Evolutionary conservation across 1,140 invertebrate genomes (phyloP), one percentile per base, ranked within the genome.

Genomic region (Drosophila kohkoa): DNA sequence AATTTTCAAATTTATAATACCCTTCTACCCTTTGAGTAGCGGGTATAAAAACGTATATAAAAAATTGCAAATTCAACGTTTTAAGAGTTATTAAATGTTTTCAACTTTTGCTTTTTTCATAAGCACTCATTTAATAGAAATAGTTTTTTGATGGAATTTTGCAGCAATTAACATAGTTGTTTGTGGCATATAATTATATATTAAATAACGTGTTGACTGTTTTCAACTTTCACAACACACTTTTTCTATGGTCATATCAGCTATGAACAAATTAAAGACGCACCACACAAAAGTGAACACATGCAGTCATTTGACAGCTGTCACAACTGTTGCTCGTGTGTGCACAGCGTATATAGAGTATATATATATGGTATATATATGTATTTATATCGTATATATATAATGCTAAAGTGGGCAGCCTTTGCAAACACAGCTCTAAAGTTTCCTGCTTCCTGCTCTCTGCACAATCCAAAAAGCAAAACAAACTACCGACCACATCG

Each of bases 301-400:
- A 60, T 46, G 45, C 43, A 55, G 15, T 8, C 43, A n/a, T n/a
- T 57, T 66, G 35, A 54, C 51, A 64, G 68, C 68, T 67, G 46
- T 38, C 38, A 73, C 70, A 73, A 73, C 70, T 73, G 70, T 73
- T 73, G 70, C 64, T 45, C 43, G n/a, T 58, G 32, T 68, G 16
- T 8, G 4, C 35, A 57, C 20, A 13, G n/a, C 30, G 16, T 45
- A 54, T n/a, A 16, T 15, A 38, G 16, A 3, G 6, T 57, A n/a
- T 11, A 8, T 46, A 32, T 63, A 46, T 49, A 30, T 43, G 5
- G 13, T 0, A 25, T 25, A 20, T 55, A 43, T 51, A 43, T 46
- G 2, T 38, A 46, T 35, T n/a, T 64, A 55, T 30, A 38, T 43
- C 15, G 6, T 41, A 16, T 25, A 52, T 28, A 46, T 64, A 28